phyloP scores from a whole-genome alignment of 1,140 invertebrate genomes.

The Bombus pascuorum region DNA sequence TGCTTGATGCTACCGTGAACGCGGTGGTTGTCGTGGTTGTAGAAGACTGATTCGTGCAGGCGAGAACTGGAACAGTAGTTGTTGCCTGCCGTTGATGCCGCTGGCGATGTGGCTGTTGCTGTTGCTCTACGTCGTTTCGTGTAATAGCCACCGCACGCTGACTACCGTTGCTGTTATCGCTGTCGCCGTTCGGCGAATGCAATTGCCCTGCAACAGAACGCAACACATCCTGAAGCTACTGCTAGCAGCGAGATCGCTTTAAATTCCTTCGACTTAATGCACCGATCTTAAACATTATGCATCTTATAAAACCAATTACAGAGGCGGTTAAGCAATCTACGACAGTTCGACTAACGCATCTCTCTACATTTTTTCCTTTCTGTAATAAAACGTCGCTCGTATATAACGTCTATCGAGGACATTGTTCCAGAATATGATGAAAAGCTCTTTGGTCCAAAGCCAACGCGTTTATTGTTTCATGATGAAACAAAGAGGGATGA shows the following conservation, averaged over 20 bases:
- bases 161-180: constrained; percentile 78
- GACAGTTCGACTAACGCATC: not conserved
- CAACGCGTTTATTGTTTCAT: constrained; percentile 46
- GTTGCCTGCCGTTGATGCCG: constrained; percentile 69
- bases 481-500: constrained; percentile 29
- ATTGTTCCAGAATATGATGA: not conserved
- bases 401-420: not conserved
- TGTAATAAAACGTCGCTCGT: not conserved
- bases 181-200: constrained; percentile 78
- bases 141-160: constrained; percentile 74
- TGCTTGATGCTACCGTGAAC: constrained; percentile 84
- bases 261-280: not conserved
- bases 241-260: not conserved
- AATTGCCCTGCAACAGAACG: constrained; percentile 74
- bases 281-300: not conserved
- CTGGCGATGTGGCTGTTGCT: constrained; percentile 60
- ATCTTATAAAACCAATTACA: not conserved
- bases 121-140: constrained; percentile 75
- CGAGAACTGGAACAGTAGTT: constrained; percentile 70
- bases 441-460: constrained; percentile 4
- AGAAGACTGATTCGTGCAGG: constrained; percentile 79
- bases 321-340: not conserved
- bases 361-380: no score
- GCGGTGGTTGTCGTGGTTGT: constrained; percentile 80
- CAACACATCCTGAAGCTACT: not conserved